Conservation (phyloP, 2,797 vertebrate species). For the Loriculus beryllinus region DNA sequence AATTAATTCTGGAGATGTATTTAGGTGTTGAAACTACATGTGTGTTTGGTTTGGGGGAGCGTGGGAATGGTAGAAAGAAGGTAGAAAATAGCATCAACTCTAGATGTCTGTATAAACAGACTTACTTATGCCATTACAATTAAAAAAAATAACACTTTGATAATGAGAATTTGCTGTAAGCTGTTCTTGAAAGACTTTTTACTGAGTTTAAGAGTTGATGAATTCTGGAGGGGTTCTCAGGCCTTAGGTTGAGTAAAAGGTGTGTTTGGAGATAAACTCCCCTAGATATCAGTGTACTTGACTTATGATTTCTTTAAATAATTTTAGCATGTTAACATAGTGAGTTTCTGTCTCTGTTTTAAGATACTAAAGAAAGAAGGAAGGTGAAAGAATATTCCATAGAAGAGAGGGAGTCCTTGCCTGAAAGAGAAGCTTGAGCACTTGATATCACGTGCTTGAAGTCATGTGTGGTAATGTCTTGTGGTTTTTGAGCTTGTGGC, state of each 20-base stretch:
- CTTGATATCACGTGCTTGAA: background rate
- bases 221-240: background rate
- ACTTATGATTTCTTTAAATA: background rate
- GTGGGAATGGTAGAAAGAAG: background rate
- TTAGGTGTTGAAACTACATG: background rate
- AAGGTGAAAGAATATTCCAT: background rate
- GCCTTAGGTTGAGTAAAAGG: background rate
- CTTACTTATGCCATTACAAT: background rate
- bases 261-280: background rate
- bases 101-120: background rate
- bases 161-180: background rate
- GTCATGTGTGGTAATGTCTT: background rate
- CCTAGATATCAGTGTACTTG: background rate
- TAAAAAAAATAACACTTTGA: background rate
- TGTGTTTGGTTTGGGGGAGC: background rate
- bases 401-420: background rate
- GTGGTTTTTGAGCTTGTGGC: conserved; percentile 27
- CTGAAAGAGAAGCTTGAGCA: background rate
- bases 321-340: background rate
- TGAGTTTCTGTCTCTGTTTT: background rate
- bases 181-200: background rate
- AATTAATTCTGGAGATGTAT: background rate
- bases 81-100: background rate
- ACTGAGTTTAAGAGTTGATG: background rate
- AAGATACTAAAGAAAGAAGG: background rate